phyloP scores from a whole-genome alignment of 2,888 invertebrate species.

The Suillia variegata region DNA sequence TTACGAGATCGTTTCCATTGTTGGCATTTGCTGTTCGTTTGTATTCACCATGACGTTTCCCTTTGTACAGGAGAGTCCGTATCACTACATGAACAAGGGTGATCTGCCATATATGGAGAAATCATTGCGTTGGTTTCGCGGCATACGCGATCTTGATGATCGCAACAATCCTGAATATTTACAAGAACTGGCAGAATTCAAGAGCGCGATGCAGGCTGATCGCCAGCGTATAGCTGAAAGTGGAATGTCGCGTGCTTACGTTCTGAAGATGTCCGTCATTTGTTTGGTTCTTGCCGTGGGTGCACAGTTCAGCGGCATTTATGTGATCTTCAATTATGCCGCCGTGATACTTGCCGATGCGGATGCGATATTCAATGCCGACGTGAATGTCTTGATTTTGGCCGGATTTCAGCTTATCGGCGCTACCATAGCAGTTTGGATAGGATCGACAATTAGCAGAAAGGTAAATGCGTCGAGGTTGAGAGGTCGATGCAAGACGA shows the following conservation, averaged over 20 bases:
- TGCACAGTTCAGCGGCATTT: slow-evolving; percentile 50
- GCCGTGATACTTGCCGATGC: slow-evolving; percentile 38
- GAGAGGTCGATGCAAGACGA: not conserved
- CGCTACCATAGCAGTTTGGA: slow-evolving; percentile 35
- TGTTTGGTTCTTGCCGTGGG: slow-evolving; percentile 43
- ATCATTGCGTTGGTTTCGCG: slow-evolving; percentile 55
- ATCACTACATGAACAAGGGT: slow-evolving; percentile 42
- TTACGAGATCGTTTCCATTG: slow-evolving; percentile 40
- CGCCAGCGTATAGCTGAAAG: slow-evolving; percentile 19
- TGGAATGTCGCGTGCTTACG: slow-evolving; percentile 3
- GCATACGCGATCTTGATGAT: slow-evolving; percentile 50
- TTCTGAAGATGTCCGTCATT: slow-evolving; percentile 26
- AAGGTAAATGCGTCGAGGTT: slow-evolving; percentile 36
- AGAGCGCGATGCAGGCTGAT: slow-evolving; percentile 30
- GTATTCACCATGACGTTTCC: slow-evolving; percentile 49
- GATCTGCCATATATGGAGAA: slow-evolving; percentile 47
- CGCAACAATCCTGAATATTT: slow-evolving; percentile 45
- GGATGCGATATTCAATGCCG: slow-evolving; percentile 28
- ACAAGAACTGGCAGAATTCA: slow-evolving; percentile 43
- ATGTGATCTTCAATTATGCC: slow-evolving; percentile 49
- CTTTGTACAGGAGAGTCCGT: slow-evolving; percentile 55
- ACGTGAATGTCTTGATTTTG: slow-evolving; percentile 42
- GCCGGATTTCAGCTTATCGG: slow-evolving; percentile 45
- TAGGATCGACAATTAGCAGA: slow-evolving; percentile 41
- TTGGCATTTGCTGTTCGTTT: slow-evolving; percentile 44